Evolutionary conservation across 2,797 vertebrate genomes (phyloP), one percentile per base, ranked within the genome.

Genomic region (Stomatorhinus walkeri): DNA sequence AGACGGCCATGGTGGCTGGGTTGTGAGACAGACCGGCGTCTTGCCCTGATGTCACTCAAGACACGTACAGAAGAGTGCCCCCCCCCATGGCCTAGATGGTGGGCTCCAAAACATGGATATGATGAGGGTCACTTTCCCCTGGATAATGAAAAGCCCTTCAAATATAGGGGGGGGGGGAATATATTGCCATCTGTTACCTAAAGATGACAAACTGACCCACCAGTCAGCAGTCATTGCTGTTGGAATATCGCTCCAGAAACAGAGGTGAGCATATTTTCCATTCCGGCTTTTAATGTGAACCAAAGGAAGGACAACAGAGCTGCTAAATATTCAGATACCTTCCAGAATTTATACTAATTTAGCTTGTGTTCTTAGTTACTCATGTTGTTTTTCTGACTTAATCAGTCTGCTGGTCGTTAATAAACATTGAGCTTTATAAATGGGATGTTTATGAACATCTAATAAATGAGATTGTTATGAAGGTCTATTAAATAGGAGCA

Each of bases 131-230:
- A 32, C 49, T 54, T 86, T 52, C 16, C 14, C 22, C 48, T 7
- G 14, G 28, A 56, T 19, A 52, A 52, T 19, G 51, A 52, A 86
- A 28, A 54, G 10, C 24, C 43, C 48, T 85, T 22, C n/a, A 86
- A 7, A 86, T 40, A 51, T 36, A 4, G 36, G 36, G 3, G 48
- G 16, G 43, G 81, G 3, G 46, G n/a, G 4, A 1, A 32, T 19
- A 36, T 86, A 56, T 36, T 86, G 46, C 43, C 81, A 85, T 49
- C 51, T 52, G 84, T 16, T 86, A 86, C 12, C 51, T 86, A 86
- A 86, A 86, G 84, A 86, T 86, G 84, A 86, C 28, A 86, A 51
- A 28, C 43, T 22, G 24, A 51, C 81, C 81, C 43, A 51, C n/a
- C 24, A 49, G 81, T 85, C 43, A 51, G 43, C 48, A 85, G 43